These are phyloP conservation scores for Sapayoa aenigma DNA, from an alignment of 2,113 vertebrate genomes.

Conservation along the genomic window DNA sequence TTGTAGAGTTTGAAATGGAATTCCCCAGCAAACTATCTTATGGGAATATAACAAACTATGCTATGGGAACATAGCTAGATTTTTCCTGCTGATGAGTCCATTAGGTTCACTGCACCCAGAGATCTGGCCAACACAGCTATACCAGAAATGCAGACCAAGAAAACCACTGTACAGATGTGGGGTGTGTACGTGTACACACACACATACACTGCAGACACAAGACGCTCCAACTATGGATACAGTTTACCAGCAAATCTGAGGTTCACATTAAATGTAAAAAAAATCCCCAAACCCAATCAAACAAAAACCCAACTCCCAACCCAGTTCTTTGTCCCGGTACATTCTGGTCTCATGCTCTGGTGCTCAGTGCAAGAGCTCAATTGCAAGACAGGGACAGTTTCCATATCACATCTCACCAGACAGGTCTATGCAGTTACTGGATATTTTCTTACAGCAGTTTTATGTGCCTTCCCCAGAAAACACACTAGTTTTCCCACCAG, in stretches of 20 bases:
- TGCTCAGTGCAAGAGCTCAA: not conserved
- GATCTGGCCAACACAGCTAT: not conserved
- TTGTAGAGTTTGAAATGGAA: not conserved
- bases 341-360: not conserved
- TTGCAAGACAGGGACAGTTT: not conserved
- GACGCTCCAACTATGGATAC: not conserved
- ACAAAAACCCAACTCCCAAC: not conserved
- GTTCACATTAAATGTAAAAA: not conserved
- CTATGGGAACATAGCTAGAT: not conserved
- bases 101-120: not conserved
- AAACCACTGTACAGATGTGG: not conserved
- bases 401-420: not conserved
- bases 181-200: not conserved
- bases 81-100: not conserved
- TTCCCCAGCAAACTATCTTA: not conserved
- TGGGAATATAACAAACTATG: not conserved
- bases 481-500: rapidly evolving
- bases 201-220: rapidly evolving
- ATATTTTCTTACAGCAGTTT: not conserved
- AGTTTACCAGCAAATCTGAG: not conserved
- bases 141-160: not conserved
- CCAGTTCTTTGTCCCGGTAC: not conserved
- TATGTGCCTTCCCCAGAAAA: not conserved
- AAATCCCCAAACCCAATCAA: not conserved
- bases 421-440: not conserved